These are phyloP conservation scores for Reticulitermes speratus DNA, from an alignment of 1,140 invertebrate genomes.

Conservation along the genomic window DNA sequence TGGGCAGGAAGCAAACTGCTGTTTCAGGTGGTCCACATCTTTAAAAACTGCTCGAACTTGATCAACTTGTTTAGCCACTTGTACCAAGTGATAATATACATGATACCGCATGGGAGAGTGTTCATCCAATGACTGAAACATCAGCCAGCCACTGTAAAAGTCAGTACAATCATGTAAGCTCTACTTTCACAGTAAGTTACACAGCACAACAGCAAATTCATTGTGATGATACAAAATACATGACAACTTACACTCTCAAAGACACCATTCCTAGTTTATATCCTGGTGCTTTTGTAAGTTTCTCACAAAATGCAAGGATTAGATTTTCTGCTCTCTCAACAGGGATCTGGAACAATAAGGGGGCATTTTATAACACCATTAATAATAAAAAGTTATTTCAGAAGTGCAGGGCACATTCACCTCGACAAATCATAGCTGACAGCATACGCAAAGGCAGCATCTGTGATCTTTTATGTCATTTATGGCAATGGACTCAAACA, in stretches of 20 bases:
- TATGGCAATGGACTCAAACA: no score
- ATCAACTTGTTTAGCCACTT: conserved; percentile 83
- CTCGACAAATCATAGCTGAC: no score
- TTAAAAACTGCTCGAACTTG: conserved; percentile 79
- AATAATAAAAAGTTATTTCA: background rate
- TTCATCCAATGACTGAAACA: conserved; percentile 89
- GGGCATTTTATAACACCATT: background rate
- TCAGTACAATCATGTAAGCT: background rate
- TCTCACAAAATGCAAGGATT: conserved; percentile 89
- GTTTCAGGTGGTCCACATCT: conserved; percentile 77
- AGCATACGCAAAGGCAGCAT: no score
- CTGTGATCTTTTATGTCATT: no score
- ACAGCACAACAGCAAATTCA: background rate
- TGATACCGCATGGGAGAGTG: conserved; percentile 83
- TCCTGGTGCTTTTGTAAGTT: conserved; percentile 86
- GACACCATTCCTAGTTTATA: conserved; percentile 78
- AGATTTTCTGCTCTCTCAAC: conserved; percentile 86
- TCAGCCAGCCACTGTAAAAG: conserved; percentile 67
- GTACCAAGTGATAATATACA: conserved; percentile 87
- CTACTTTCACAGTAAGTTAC: background rate
- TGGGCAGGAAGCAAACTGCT: conserved; percentile 78
- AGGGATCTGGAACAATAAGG: conserved; percentile 62
- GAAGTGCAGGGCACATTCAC: no score
- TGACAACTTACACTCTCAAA: conserved; percentile 76
- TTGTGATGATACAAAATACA: background rate